phyloP scores from a whole-genome alignment of 2,797 vertebrate genomes.

The Cephalopachus bancanus region DNA sequence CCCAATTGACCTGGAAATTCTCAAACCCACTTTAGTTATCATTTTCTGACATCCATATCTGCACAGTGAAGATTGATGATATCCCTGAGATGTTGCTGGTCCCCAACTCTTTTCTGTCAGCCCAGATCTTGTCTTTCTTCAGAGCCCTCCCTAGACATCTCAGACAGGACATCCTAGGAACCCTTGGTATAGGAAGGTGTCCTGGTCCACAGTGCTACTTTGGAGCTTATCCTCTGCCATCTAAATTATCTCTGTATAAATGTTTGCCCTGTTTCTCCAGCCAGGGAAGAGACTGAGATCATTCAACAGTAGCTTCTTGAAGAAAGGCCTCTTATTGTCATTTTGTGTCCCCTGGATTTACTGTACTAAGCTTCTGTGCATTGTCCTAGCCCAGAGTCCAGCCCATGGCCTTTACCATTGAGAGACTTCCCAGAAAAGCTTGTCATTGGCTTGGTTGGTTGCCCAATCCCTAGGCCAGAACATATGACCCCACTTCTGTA shows the following conservation, averaged over 20 bases:
- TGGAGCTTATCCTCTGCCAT: neutral
- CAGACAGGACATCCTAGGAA: neutral
- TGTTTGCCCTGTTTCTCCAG: neutral
- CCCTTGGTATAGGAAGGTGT: neutral
- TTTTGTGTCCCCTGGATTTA: neutral
- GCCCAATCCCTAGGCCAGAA: too few species aligned
- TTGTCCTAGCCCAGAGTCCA: neutral
- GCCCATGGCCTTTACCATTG: neutral
- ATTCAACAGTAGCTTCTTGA: neutral
- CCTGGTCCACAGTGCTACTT: neutral
- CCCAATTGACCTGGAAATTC: neutral
- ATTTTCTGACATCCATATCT: neutral
- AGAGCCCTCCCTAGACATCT: neutral
- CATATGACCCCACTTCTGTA: neutral
- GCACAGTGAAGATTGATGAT: neutral
- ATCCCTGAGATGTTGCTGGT: neutral
- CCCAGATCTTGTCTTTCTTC: neutral
- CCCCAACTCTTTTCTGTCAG: neutral
- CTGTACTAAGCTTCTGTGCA: neutral
- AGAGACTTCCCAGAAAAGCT: neutral
- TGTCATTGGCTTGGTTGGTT: neutral
- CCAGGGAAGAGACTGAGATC: neutral
- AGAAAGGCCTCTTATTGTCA: neutral
- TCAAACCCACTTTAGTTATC: neutral
- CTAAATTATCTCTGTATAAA: neutral